These are phyloP conservation scores for Lamprotornis superbus DNA, from an alignment of 2,113 vertebrate species.

Conservation along the genomic window DNA sequence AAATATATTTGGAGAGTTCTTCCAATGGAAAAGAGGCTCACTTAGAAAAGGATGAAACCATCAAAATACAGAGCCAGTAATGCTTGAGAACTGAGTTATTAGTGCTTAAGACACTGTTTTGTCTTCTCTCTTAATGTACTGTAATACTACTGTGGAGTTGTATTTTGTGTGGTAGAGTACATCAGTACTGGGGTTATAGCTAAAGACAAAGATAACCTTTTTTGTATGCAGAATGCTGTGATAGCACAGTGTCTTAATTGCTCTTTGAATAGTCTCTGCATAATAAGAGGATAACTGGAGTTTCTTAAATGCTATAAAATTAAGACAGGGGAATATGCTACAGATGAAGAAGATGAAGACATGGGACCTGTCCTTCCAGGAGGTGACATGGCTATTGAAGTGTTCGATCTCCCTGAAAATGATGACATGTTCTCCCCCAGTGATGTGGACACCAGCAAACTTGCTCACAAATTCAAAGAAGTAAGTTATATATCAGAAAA, in stretches of 20 bases:
- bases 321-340: slow-evolving; percentile 97
- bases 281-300: slow-evolving; percentile 42
- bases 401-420: slow-evolving; percentile 93
- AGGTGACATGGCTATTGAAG: slow-evolving; percentile 90
- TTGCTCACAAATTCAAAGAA: slow-evolving; percentile 98
- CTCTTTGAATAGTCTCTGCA: background rate
- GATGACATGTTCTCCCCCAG: slow-evolving; percentile 93
- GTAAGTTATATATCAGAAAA: slow-evolving; percentile 63
- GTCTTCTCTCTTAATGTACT: background rate
- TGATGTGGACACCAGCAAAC: slow-evolving; percentile 90
- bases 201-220: background rate
- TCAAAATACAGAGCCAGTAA: background rate
- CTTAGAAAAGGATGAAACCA: background rate
- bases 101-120: background rate
- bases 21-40: background rate
- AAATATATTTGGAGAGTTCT: background rate
- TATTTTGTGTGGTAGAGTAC: background rate
- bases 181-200: background rate
- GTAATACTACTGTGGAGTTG: background rate
- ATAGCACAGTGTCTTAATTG: background rate
- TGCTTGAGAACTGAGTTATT: background rate
- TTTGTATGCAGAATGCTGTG: background rate
- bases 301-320: slow-evolving; percentile 60
- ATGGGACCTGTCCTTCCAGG: slow-evolving; percentile 77
- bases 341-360: slow-evolving; percentile 92